Base-by-base conservation (phyloP, 30 jellyfish, hydroid and myxozoan genomes). In the Catostylus mosaicus region DNA sequence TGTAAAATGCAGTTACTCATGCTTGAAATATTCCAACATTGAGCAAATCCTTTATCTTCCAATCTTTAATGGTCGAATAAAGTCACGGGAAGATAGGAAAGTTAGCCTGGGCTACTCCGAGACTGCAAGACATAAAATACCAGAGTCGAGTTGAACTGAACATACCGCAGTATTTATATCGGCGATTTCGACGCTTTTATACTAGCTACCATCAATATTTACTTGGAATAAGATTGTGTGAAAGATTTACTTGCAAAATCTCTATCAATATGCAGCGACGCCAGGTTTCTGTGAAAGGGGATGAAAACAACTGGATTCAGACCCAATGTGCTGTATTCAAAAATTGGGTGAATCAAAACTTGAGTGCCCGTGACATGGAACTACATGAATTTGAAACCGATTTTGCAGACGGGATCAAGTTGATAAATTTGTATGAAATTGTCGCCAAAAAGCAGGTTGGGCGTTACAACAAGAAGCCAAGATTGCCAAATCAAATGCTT, bases 311-410 rank as follows among this genome's bases (percentile, higher is more conserved):
- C 90, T 96, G 99, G 99, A 71, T 90, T 26, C 97, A 90, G 37
- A 96, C 96, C 90, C 99, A 96, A 77, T 80, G 77, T 32, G 88
- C 96, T 30, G 96, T 98, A 1, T 96, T 96, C 90, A 96, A 97
- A 47, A 90, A 90, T 36, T 96, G 99, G 99, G 96, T 88, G 30
- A 96, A 96, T 64, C 97, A 90, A 52, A 86, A 88, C 62, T 61
- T 96, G 38, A 78, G 51, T 14, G 40, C 51, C 20, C 84, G 96
- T 27, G 94, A 84, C 27, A 71, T 87, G 89, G 83, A 84, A 30
- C 33, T 96, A 23, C 85, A 81, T 1, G 94, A 84, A n/a, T 75
- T 96, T 67, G 98, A 83, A 48, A 79, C 96, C 20, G 99, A 87
- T 33, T 88, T 96, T 84, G 84, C 92, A 60, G 99, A 96, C 61